Percentiles rank a stretch among this genome's conserved stretches.
These are phyloP conservation scores for Aplysina aerophoba DNA, from an alignment of 37 sponge, comb jelly and placozoan species.

Conservation along the genomic window DNA sequence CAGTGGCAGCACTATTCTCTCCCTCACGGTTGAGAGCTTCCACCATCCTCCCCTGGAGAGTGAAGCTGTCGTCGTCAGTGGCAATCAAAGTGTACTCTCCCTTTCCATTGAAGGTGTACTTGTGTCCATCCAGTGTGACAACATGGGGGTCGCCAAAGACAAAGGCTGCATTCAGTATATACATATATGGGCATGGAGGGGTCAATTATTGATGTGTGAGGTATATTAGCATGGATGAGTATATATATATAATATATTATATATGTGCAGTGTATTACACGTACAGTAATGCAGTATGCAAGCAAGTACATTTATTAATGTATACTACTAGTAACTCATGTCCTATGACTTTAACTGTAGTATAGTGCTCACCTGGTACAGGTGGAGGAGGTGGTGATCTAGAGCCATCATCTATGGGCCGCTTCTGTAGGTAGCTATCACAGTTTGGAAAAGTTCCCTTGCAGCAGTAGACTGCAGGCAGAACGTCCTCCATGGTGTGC, in stretches of 20 bases:
- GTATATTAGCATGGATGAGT: no score
- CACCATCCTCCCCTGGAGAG: constrained; percentile 58
- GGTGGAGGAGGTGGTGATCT: constrained; percentile 30
- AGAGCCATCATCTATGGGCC: constrained; percentile 55
- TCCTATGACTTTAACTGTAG: neutral
- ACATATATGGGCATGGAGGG: no score
- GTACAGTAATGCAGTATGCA: no score
- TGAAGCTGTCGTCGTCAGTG: constrained; percentile 30
- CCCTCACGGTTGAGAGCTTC: neutral
- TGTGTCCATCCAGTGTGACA: constrained; percentile 57
- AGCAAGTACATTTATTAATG: neutral
- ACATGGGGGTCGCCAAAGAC: constrained; percentile 61
- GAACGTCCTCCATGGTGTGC: constrained; percentile 42
- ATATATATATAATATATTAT: no score
- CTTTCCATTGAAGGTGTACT: constrained; percentile 75
- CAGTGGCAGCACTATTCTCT: constrained; percentile 36
- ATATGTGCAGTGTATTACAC: no score
- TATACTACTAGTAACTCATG: neutral
- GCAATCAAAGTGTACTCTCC: constrained; percentile 60
- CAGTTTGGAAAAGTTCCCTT: constrained; percentile 41
- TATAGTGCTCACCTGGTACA: neutral
- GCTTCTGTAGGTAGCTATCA: constrained; percentile 43
- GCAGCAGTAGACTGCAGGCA: constrained; percentile 55
- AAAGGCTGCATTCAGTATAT: neutral
- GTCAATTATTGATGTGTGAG: no score